Evolutionary conservation across 2,888 invertebrate genomes (phyloP).

Genomic region (Morpho achilles): DNA sequence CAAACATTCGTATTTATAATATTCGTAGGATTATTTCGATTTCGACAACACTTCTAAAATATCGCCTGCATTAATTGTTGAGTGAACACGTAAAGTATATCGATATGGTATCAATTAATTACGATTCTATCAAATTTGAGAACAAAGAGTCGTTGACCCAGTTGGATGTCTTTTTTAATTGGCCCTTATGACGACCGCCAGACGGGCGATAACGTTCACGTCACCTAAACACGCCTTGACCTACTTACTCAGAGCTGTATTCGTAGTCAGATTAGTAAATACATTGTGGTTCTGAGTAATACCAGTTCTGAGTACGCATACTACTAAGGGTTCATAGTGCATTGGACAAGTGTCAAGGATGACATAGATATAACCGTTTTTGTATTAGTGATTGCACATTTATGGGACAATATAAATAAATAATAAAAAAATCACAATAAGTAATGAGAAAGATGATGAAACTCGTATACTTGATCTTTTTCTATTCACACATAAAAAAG

Average conservation of each 20-base stretch:
- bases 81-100: background rate
- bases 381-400: no score
- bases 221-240: slow-evolving; percentile 57
- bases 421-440: no score
- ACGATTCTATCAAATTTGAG: slow-evolving; percentile 43
- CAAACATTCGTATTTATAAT: no score
- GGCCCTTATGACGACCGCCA: slow-evolving; percentile 46
- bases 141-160: slow-evolving; percentile 70
- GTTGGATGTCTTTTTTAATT: slow-evolving; percentile 50
- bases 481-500: no score
- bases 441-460: no score
- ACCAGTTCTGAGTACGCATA: slow-evolving; percentile 15
- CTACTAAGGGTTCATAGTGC: slow-evolving; percentile 28
- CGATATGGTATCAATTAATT: slow-evolving; percentile 14
- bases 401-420: no score
- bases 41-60: background rate
- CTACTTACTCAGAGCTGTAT: slow-evolving; percentile 41
- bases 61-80: background rate
- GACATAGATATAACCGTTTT: background rate
- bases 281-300: slow-evolving; percentile 23
- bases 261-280: slow-evolving; percentile 41
- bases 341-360: slow-evolving; percentile 17
- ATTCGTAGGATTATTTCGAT: no score
- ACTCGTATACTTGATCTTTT: no score
- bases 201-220: slow-evolving; percentile 46